phyloP scores from a whole-genome alignment of 2,888 invertebrate genomes.

The Hecatera dysodea region DNA sequence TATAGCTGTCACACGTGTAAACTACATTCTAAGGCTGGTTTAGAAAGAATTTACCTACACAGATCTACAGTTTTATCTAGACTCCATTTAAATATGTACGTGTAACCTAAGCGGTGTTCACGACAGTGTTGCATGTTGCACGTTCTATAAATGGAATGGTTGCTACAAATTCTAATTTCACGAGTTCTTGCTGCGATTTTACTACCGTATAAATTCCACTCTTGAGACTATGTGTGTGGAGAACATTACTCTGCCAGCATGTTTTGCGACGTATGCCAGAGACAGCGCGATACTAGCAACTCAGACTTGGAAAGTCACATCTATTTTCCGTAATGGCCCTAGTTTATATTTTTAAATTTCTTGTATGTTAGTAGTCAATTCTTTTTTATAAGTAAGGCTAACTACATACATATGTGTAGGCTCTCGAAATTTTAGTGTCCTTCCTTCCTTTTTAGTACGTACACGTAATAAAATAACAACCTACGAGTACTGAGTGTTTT shows the following conservation, averaged over 20 bases:
- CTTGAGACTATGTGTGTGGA: slow-evolving; percentile 21
- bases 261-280: slow-evolving; percentile 15
- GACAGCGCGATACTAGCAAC: slow-evolving; percentile 25
- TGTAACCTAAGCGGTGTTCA: background rate
- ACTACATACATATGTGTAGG: too few relatives aligned
- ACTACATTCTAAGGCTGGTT: background rate
- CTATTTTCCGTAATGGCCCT: background rate
- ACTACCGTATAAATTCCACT: slow-evolving; percentile 44
- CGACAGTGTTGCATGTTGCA: slow-evolving; percentile 21
- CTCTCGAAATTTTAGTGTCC: too few relatives aligned
- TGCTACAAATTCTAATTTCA: slow-evolving; percentile 49
- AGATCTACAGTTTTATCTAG: slow-evolving; percentile 10
- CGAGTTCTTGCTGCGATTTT: slow-evolving; percentile 38
- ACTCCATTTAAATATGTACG: slow-evolving; percentile 19
- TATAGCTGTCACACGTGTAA: background rate
- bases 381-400: too few relatives aligned
- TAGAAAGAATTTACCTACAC: background rate
- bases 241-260: slow-evolving; percentile 23
- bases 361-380: background rate
- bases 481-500: too few relatives aligned
- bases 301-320: slow-evolving; percentile 9
- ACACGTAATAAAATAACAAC: too few relatives aligned
- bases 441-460: too few relatives aligned
- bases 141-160: slow-evolving; percentile 28
- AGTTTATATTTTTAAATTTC: slow-evolving; percentile 1